phyloP scores from a whole-genome alignment of 2,888 invertebrate species.

The Sceliomorpha sp. region DNA sequence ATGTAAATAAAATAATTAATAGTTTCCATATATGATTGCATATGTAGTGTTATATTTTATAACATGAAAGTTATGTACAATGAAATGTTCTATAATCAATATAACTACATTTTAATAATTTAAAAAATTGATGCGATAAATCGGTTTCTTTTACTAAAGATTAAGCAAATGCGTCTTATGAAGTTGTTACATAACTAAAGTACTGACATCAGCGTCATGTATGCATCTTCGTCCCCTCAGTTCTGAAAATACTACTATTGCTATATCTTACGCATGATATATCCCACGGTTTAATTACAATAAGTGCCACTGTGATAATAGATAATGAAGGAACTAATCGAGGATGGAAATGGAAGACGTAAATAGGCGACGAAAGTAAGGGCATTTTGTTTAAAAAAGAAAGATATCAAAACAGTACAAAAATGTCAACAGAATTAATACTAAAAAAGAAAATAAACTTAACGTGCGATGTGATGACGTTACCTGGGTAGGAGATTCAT shows the following conservation, averaged over 20 bases:
- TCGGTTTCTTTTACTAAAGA: too few species aligned
- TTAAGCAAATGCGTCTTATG: too few species aligned
- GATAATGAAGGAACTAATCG: too few species aligned
- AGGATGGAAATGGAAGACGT: not conserved
- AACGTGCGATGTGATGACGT: constrained; percentile 81
- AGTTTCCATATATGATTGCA: too few species aligned
- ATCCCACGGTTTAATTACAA: constrained; percentile 29
- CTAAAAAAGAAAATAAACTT: constrained; percentile 61
- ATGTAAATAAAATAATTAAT: too few species aligned
- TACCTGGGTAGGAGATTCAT: constrained; percentile 97
- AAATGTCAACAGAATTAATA: constrained; percentile 6
- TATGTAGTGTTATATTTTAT: too few species aligned
- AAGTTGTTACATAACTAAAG: too few species aligned
- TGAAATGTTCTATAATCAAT: too few species aligned
- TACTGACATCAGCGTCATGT: constrained; percentile 16
- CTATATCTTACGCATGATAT: constrained; percentile 31
- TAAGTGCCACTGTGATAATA: not conserved
- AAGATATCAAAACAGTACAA: constrained; percentile 11
- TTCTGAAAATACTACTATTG: constrained; percentile 32
- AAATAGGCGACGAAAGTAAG: not conserved
- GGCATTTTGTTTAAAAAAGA: constrained; percentile 8
- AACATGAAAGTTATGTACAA: too few species aligned
- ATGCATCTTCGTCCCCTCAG: constrained; percentile 31
- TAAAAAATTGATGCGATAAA: too few species aligned
- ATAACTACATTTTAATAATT: too few species aligned